Evolutionary conservation across 2,113 vertebrate genomes (phyloP).

Genomic region (Balaeniceps rex): DNA sequence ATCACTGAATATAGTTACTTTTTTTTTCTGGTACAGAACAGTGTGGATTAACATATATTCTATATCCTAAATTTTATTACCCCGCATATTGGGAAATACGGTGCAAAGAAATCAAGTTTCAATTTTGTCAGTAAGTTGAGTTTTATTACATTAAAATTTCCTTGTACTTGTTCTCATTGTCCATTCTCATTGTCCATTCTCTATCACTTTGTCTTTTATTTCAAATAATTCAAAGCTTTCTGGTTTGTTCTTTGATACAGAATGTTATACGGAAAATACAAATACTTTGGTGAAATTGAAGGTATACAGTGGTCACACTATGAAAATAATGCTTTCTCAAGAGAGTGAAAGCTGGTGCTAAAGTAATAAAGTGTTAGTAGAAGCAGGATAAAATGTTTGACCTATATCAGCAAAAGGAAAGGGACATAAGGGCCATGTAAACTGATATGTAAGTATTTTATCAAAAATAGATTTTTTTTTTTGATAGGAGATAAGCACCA

Average conservation of each 20-base stretch:
- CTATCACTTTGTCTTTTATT: not conserved
- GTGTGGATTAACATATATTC: not conserved
- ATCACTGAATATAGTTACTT: not conserved
- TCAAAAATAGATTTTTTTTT: not conserved
- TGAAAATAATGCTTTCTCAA: not conserved
- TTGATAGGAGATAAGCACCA: not conserved
- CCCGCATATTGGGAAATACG: not conserved
- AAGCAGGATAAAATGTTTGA: not conserved
- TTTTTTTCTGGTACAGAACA: not conserved
- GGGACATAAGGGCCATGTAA: not conserved
- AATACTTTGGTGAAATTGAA: not conserved
- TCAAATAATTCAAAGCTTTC: not conserved
- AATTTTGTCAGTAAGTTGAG: not conserved
- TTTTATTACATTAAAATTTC: not conserved
- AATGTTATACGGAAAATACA: not conserved
- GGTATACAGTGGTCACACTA: not conserved
- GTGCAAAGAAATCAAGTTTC: not conserved
- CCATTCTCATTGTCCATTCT: not conserved
- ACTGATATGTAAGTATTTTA: not conserved
- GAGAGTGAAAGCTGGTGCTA: not conserved
- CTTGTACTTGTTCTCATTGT: not conserved
- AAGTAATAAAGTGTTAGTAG: not conserved
- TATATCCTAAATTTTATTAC: not conserved
- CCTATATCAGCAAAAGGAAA: not conserved
- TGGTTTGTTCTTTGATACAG: not conserved